A percentile compares a stretch with the other conserved stretches of the same genome.
Conservation (phyloP, 2,888 invertebrate genomes). For the Neria commutata region DNA sequence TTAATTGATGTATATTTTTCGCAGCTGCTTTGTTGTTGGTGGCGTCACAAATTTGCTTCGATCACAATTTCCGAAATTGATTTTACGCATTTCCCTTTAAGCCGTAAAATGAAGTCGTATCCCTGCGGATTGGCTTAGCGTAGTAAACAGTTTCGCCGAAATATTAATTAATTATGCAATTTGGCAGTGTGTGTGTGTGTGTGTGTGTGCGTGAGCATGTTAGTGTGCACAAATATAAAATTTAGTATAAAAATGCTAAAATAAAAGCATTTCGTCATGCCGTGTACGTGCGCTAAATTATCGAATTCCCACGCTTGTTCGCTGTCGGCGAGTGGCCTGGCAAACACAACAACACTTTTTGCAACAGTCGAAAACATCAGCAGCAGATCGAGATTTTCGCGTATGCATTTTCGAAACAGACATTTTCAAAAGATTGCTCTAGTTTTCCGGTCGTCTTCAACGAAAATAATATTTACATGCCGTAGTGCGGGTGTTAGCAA, state of each 20-base stretch:
- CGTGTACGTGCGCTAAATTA: conserved; percentile 26
- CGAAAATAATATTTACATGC: not conserved
- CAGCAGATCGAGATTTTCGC: not conserved
- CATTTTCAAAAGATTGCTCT: conserved; percentile 31
- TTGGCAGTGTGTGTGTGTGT: no score
- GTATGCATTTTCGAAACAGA: not conserved
- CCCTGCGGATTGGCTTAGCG: no score
- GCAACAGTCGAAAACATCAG: not conserved
- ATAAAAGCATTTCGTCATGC: conserved; percentile 44
- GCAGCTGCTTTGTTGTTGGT: no score
- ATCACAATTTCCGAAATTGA: no score
- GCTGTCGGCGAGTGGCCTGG: not conserved
- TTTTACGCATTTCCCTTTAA: no score
- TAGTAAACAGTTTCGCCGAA: no score
- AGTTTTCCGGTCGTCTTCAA: conserved; percentile 36
- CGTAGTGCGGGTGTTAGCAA: not conserved
- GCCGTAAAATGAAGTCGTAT: no score
- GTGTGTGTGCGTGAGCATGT: no score
- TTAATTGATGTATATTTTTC: no score
- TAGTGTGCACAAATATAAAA: no score
- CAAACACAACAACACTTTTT: not conserved
- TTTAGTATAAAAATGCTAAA: conserved; percentile 24
- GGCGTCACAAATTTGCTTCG: no score
- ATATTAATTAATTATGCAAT: no score
- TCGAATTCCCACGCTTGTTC: conserved; percentile 42